Evolutionary conservation across 30 jellyfish, hydroid and myxozoan species (phyloP).

Genomic region (Pelagia noctiluca): DNA sequence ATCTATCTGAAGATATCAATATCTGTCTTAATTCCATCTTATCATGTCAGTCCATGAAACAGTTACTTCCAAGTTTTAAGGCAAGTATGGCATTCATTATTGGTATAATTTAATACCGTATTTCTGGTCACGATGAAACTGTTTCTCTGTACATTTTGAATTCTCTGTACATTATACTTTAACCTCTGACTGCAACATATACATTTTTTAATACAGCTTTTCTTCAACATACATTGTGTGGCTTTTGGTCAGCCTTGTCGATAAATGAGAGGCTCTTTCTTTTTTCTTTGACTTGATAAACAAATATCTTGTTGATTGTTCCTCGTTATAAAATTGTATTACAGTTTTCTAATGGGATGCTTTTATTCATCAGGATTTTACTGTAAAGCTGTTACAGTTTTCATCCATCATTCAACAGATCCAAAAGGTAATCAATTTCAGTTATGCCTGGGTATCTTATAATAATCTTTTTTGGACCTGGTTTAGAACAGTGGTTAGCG

Average conservation of each 20-base stretch:
- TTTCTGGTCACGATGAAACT: no score
- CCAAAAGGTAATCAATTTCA: slow-evolving; percentile 12
- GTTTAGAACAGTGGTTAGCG: background rate
- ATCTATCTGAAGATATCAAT: background rate
- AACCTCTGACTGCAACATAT: no score
- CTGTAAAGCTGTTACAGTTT: slow-evolving; percentile 60
- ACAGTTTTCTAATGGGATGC: background rate
- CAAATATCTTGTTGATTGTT: background rate
- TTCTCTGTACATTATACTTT: no score
- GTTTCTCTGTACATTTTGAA: no score
- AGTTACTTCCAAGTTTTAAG: background rate
- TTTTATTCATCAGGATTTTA: slow-evolving; percentile 35
- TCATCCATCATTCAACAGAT: slow-evolving; percentile 48
- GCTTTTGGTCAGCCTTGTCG: no score
- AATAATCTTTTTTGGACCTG: background rate
- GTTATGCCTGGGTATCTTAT: background rate
- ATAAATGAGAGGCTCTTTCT: no score
- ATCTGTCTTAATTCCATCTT: background rate
- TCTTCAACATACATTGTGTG: no score
- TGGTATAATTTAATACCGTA: no score
- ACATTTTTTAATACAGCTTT: no score
- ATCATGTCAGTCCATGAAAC: background rate
- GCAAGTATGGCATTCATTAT: no score
- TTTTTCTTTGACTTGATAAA: background rate
- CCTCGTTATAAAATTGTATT: background rate